Evolutionary conservation across 1,140 invertebrate genomes (phyloP), one percentile per base, ranked within the genome.

Genomic region (Drosophila pseudoobscura): DNA sequence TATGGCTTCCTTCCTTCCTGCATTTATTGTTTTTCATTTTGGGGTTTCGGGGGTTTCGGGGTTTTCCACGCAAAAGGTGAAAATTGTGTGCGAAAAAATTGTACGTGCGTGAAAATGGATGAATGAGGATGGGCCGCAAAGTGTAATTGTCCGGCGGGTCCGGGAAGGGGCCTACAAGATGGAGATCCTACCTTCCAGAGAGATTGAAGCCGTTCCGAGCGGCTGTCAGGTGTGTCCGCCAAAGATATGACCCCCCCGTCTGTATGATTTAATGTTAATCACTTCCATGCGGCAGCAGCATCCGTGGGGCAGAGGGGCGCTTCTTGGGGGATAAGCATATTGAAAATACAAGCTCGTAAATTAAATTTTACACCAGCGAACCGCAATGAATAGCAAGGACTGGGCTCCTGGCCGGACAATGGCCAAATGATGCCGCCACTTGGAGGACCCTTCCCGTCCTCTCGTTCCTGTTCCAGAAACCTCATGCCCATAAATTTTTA

Each of bases 221-320:
- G 11, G 54, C 45, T 46, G 82, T 85, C 82, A 85, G 82, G 64
- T 85, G 82, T 75, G 46, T 46, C 35, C 35, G 78, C 52, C 57
- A 80, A 85, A 85, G 82, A 85, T 85, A 85, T 87, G 78, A 47
- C 57, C 74, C 26, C 11, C 13, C 50, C 44, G 43, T 54, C 51
- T 70, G 69, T 88, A 82, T 87, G 82, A 87, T 87, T 87, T 87
- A 87, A 88, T 87, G 82, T 88, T 87, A 87, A 88, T 87, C 82
- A 87, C 82, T 83, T 88, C 78, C 76, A 82, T 65, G 83, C 63
- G 57, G 65, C 41, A 9, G 20, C 51, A 3, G 26, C 4, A 35
- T 3, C 31, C 35, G 1, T 39, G 35, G 11, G 13, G 9, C 35
- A 39, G 35, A 39, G 35, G 11, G 5, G 4, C 11, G 35, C 35